These are phyloP conservation scores for Habroteleia sp. DNA, from an alignment of 2,888 invertebrate genomes.

Conservation along the genomic window DNA sequence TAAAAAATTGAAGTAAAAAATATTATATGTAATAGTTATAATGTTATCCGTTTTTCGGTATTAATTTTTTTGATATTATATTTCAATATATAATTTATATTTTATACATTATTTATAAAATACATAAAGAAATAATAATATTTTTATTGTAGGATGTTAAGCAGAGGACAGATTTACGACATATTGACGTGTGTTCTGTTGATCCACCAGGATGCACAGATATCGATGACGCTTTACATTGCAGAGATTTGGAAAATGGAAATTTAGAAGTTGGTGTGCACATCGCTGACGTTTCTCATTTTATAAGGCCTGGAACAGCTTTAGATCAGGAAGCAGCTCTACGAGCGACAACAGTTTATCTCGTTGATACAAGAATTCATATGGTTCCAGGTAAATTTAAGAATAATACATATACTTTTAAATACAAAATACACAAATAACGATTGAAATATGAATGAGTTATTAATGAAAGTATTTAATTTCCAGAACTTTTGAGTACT, in stretches of 20 bases:
- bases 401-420: not conserved
- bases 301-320: constrained; percentile 95
- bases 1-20: no score
- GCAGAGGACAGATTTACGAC: constrained; percentile 91
- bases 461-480: constrained; percentile 69
- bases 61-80: not conserved
- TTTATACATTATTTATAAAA: no score
- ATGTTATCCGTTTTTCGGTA: no score
- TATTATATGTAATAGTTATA: no score
- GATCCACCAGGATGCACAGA: constrained; percentile 99
- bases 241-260: constrained; percentile 87
- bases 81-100: constrained; percentile 2
- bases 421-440: not conserved
- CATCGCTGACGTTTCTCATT: constrained; percentile 99
- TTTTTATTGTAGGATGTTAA: constrained; percentile 85
- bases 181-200: constrained; percentile 94
- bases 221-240: constrained; percentile 99
- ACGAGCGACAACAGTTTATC: constrained; percentile 97
- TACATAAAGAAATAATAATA: no score
- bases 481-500: constrained; percentile 91
- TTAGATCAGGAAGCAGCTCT: constrained; percentile 95
- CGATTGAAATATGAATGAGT: no score
- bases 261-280: constrained; percentile 96
- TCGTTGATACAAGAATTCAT: constrained; percentile 95
- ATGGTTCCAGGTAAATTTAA: constrained; percentile 86